These are phyloP conservation scores for Falco biarmicus DNA, from an alignment of 2,797 vertebrate species.

Conservation along the genomic window DNA sequence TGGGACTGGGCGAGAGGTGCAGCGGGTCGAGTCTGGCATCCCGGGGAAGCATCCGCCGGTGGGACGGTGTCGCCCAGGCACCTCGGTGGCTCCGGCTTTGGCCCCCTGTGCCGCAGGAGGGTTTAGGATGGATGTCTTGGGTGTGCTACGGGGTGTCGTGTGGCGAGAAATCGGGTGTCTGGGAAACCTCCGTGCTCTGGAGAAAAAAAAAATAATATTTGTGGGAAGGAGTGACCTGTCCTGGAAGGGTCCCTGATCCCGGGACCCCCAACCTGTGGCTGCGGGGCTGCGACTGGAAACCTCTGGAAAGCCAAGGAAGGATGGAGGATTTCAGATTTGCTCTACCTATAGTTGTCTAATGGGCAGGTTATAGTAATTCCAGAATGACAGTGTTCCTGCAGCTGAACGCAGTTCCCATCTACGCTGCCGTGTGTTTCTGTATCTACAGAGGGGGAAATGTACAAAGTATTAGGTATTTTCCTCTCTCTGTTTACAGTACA, in stretches of 20 bases:
- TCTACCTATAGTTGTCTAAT: not conserved
- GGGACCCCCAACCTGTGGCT: rapidly evolving
- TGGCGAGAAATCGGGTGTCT: rapidly evolving
- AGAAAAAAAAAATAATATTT: too few species aligned
- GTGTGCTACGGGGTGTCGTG: rapidly evolving
- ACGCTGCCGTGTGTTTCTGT: not conserved
- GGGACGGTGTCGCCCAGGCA: rapidly evolving
- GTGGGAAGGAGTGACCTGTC: not conserved
- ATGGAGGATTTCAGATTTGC: not conserved
- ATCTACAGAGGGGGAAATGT: not conserved
- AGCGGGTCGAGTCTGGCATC: rapidly evolving
- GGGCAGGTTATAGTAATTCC: not conserved
- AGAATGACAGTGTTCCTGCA: not conserved
- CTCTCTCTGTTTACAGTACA: not conserved
- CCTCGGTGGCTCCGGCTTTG: not conserved
- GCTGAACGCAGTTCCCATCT: not conserved
- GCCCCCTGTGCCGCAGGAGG: rapidly evolving
- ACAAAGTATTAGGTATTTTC: not conserved
- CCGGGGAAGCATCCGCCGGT: not conserved
- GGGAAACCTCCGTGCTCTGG: rapidly evolving
- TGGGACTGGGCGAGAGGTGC: rapidly evolving
- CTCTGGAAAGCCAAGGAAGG: not conserved
- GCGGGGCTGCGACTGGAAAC: not conserved
- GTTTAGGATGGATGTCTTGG: rapidly evolving
- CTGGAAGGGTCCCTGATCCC: not conserved